Evolutionary conservation across 2,113 vertebrate species (phyloP).

Genomic region (Ia io): DNA sequence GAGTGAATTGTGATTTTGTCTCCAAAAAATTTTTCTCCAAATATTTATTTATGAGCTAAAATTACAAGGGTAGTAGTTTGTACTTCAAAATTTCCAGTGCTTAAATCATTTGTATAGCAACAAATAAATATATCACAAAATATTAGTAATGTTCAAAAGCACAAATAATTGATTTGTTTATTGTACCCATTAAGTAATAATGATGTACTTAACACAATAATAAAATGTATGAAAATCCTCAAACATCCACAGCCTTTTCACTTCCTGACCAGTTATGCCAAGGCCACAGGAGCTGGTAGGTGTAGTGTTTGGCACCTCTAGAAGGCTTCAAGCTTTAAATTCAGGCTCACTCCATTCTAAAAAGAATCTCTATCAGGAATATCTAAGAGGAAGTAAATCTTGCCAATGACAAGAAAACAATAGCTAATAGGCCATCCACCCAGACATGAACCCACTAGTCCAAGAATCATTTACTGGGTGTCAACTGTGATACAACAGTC

Average conservation of each 20-base stretch:
- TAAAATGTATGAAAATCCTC: conserved; percentile 1
- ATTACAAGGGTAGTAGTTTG: not conserved
- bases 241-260: not conserved
- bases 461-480: not conserved
- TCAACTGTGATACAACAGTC: not conserved
- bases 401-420: not conserved
- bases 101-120: not conserved
- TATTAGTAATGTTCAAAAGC: conserved; percentile 25
- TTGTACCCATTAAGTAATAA: not conserved
- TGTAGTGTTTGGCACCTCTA: not conserved
- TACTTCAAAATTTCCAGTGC: not conserved
- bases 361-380: not conserved
- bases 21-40: conserved; percentile 7
- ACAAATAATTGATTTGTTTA: not conserved
- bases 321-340: conserved; percentile 32
- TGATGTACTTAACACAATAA: conserved; percentile 1
- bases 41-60: not conserved
- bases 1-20: conserved; percentile 1
- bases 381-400: not conserved
- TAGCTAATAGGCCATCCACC: not conserved
- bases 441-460: not conserved
- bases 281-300: not conserved
- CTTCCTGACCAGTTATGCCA: not conserved
- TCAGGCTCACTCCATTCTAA: not conserved
- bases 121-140: not conserved